phyloP scores from a whole-genome alignment of 2,888 invertebrate genomes.

The Drosophila picticornis region DNA sequence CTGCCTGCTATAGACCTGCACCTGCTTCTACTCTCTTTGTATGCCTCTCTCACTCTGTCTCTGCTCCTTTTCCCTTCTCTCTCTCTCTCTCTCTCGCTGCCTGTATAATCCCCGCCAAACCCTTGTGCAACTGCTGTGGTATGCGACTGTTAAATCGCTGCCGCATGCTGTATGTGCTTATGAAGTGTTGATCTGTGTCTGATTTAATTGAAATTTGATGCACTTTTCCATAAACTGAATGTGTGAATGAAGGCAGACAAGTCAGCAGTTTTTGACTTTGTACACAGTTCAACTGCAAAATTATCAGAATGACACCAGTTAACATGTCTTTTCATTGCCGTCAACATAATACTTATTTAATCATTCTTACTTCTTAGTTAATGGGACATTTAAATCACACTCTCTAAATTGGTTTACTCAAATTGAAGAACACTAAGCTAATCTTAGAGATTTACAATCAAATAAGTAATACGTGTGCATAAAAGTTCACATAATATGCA shows the following conservation, averaged over 20 bases:
- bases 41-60: no score
- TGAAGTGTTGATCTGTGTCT: conserved; percentile 76
- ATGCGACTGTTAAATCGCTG: conserved; percentile 25
- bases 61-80: background rate
- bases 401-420: background rate
- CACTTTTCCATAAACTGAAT: conserved; percentile 59
- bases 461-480: background rate
- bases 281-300: conserved; percentile 24
- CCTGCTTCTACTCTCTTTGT: conserved; percentile 1
- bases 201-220: conserved; percentile 76
- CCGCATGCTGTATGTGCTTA: conserved; percentile 35
- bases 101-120: conserved; percentile 2
- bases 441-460: background rate
- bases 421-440: background rate
- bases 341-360: background rate
- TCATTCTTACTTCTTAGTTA: background rate
- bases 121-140: conserved; percentile 9
- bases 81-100: background rate
- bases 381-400: background rate
- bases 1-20: conserved; percentile 28
- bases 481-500: background rate
- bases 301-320: conserved; percentile 20
- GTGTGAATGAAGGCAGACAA: conserved; percentile 29
- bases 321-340: background rate
- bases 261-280: conserved; percentile 37